Percentiles rank a stretch among this genome's conserved stretches.
phyloP scores from a whole-genome alignment of 2,113 vertebrate species.

The Podarcis cretensis region DNA sequence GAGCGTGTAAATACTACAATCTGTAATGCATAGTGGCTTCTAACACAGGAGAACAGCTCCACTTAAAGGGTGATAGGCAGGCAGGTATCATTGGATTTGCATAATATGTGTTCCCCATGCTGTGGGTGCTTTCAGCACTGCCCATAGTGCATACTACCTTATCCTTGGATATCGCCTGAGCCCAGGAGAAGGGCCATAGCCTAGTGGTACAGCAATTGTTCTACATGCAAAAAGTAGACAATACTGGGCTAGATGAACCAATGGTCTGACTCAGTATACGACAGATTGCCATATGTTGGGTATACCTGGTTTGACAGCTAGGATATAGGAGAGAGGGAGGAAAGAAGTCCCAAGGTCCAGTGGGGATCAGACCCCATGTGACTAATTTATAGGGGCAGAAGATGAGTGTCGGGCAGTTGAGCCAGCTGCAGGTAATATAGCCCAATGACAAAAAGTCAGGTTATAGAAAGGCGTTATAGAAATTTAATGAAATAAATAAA shows the following conservation, averaged over 20 bases:
- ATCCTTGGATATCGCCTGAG: not conserved
- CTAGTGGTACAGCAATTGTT: too few relatives aligned
- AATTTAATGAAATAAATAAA: too few relatives aligned
- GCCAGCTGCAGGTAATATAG: not conserved
- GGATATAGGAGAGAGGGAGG: not conserved
- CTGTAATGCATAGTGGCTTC: conserved; percentile 15
- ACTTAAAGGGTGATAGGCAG: not conserved
- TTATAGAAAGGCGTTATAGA: too few relatives aligned
- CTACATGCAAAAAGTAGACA: too few relatives aligned
- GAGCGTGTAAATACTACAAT: conserved; percentile 15
- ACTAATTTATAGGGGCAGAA: not conserved
- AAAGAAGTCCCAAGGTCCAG: not conserved
- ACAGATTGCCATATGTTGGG: not conserved
- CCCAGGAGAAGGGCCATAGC: too few relatives aligned
- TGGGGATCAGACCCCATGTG: too few relatives aligned
- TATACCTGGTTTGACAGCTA: not conserved
- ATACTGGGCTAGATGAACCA: too few relatives aligned
- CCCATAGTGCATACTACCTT: not conserved
- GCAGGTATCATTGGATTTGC: not conserved
- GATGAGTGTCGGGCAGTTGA: not conserved
- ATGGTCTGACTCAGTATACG: too few relatives aligned
- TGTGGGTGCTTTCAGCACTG: not conserved
- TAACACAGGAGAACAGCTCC: not conserved
- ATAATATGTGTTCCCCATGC: not conserved
- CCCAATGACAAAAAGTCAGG: not conserved